A percentile compares a stretch with the other conserved stretches of the same genome.
Evolutionary conservation across 2,888 invertebrate genomes (phyloP).

Genomic region (Volucella inanis): DNA sequence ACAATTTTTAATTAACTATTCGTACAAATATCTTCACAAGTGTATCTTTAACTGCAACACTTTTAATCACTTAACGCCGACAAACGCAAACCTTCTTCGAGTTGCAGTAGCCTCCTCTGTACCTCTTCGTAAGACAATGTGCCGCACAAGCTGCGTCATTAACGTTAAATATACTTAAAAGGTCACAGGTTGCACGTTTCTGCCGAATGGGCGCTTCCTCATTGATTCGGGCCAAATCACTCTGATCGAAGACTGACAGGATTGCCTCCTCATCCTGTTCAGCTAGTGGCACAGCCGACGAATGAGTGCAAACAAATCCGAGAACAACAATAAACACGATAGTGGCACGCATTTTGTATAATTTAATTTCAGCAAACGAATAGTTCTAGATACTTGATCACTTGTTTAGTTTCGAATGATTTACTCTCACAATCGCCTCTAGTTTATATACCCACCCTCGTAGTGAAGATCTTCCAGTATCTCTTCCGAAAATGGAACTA

Average conservation of each 20-base stretch:
- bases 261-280: conserved; percentile 34
- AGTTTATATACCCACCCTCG: too few species aligned
- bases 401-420: too few species aligned
- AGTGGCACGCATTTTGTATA: conserved; percentile 41
- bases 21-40: too few species aligned
- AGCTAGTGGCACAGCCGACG: conserved; percentile 52
- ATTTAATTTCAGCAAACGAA: too few species aligned
- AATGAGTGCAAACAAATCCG: conserved; percentile 43
- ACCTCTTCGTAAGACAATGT: conserved; percentile 80
- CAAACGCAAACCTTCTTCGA: conserved; percentile 81
- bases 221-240: conserved; percentile 5
- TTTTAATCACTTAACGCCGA: conserved; percentile 74
- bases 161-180: conserved; percentile 78
- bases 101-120: conserved; percentile 82
- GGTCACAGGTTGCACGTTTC: conserved; percentile 83
- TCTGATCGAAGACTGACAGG: conserved; percentile 40
- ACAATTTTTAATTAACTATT: too few species aligned
- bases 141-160: conserved; percentile 83
- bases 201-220: conserved; percentile 76
- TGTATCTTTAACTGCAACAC: not conserved
- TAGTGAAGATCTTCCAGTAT: too few species aligned
- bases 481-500: too few species aligned
- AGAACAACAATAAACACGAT: conserved; percentile 67
- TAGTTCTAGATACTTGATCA: too few species aligned
- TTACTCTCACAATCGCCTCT: too few species aligned